Conservation (phyloP, 1,140 invertebrate species). For the Formica exsecta region DNA sequence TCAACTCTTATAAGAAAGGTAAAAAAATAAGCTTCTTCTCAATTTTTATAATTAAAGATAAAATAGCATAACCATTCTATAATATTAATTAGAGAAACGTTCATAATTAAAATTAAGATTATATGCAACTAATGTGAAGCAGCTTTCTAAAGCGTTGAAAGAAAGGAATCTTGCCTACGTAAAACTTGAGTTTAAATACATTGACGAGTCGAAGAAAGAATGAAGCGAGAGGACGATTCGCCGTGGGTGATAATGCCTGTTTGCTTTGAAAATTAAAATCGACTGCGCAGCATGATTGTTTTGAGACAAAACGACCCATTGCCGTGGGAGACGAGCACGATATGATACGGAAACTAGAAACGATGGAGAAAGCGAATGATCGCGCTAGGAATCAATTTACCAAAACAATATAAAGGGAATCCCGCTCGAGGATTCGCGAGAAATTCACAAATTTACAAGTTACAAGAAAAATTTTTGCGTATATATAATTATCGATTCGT, state of each 20-base stretch:
- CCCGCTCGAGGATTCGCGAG: not conserved
- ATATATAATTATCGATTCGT: constrained; percentile 22
- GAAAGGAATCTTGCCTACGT: not conserved
- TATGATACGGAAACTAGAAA: constrained; percentile 36
- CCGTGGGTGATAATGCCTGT: constrained; percentile 55
- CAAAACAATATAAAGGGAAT: not conserved
- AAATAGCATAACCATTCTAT: not conserved
- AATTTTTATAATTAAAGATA: constrained; percentile 4
- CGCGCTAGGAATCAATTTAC: constrained; percentile 35
- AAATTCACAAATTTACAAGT: not conserved
- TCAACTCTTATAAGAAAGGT: not conserved
- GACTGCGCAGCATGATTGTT: constrained; percentile 61
- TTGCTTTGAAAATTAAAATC: constrained; percentile 65
- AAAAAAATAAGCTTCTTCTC: not conserved
- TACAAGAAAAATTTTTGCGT: not conserved
- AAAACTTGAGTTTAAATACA: constrained; percentile 28
- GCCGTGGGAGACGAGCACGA: constrained; percentile 19
- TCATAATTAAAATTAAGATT: not conserved
- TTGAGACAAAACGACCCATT: constrained; percentile 47
- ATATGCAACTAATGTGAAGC: not conserved
- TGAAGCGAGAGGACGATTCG: constrained; percentile 34
- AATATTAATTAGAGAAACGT: not conserved
- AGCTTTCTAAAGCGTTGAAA: not conserved
- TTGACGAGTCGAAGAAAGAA: constrained; percentile 16
- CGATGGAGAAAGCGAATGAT: constrained; percentile 7